Evolutionary conservation across 2,113 vertebrate genomes (phyloP), one percentile per base, ranked within the genome.

Genomic region (Okapia johnstoni): DNA sequence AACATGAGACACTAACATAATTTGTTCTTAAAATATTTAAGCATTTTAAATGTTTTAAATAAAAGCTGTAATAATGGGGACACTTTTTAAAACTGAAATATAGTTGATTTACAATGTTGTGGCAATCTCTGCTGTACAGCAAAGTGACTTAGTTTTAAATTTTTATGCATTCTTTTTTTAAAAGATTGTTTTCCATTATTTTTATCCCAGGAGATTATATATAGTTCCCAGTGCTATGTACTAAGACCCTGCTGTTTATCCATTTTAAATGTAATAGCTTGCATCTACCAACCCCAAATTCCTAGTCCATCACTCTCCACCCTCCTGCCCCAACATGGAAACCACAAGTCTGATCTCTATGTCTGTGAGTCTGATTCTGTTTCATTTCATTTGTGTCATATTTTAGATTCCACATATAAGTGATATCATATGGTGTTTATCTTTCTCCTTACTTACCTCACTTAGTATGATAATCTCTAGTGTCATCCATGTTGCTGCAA

Each of bases 21-120:
- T 48, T 57, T 88, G 77, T 84, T 73, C 52, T 80, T 25, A 84
- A 94, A 90, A 90, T 91, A 80, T 55, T 93, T 94, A 77, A 92
- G 26, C 15, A 89, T 91, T 88, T 96, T 30, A 87, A 91, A 15
- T 73, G 66, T 87, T 79, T 79, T 50, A 79, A 79, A 50, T 79
- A 79, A 79, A 79, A 50, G 26, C 4, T 79, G 15, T 79, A 79
- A 79, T 17, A 50, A 79, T 79, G 28, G 46, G 76, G 76, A 79
- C 28, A 50, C 15, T 43, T 73, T 73, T 6, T 0, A 73, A 73
- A 73, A 7, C 36, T 73, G 70, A 73, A 73, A 40, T 73, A 43
- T 3, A 43, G 36, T 40, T 40, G 36, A 40, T 73, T 73, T 40
- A 73, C 70, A 73, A 25, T 73, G 36, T 73, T 70, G 70, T 73